Evolutionary conservation across 2,888 invertebrate genomes (phyloP), one percentile per base, ranked within the genome.

Genomic region (Hofmannophila pseudospretella): DNA sequence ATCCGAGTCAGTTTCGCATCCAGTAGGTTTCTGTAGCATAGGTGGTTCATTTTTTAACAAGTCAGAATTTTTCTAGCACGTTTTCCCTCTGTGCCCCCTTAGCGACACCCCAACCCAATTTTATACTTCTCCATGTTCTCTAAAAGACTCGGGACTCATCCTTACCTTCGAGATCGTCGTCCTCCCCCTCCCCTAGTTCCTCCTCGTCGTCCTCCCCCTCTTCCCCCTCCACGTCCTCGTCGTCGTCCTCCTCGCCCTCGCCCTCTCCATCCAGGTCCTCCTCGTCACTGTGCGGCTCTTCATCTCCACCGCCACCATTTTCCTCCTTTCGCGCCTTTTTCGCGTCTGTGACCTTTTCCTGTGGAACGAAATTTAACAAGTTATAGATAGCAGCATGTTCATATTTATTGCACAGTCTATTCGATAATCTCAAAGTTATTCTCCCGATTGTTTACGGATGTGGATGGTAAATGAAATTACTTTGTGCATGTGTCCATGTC

Each of bases 301-400:
- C 89, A 5, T 88, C 88, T 25, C 88, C 88, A 14, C 90, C 91
- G 38, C 91, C 92, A 20, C 93, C 93, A 61, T 93, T 93, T 68
- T 93, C 93, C 67, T 93, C 93, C 84, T 93, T 93, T 88, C 92
- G 92, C 80, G 91, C 91, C 84, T 93, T 93, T 87, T 94, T 94
- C 51, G 90, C 90, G 43, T 93, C 93, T 39, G 92, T 91, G 50
- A 86, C 87, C 82, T 93, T 93, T 51, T 93, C 93, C 93, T 93
- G 71, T 33, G 58, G 54, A 36, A 39, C 9, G 53, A 65, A 65
- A 39, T 16, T 20, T 11, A 3, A 37, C 12, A 19, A 2, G 12
- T 26, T 32, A 10, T 11, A 16, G 7, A 19, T 4, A 14, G 11
- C 3, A 22, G 11, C 13, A 27, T 37, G 11, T 9, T 23, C 22